Evolutionary conservation across 1,140 invertebrate species (phyloP), one percentile per base, ranked within the genome.

Genomic region (Polypedilum vanderplanki): DNA sequence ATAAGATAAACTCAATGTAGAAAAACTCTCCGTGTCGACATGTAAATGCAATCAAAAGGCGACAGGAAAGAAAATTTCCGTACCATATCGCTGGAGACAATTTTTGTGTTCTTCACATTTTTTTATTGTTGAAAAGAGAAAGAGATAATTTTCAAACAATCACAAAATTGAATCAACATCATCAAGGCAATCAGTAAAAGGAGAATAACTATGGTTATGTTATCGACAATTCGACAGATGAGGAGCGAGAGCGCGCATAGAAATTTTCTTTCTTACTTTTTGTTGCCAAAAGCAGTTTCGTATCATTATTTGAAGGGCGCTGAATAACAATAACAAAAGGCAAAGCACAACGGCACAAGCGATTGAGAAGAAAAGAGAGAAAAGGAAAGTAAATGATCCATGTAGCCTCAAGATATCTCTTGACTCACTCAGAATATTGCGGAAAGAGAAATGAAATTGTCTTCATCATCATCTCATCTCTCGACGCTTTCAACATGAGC

Each of bases 61-160:
- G 46, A 15, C 46, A 57, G 46, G 46, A 57, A 57, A 57, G 46
- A 57, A 57, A 57, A 57, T 57, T 57, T 57, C 46, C 46, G 7
- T 57, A 57, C 46, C 46, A 57, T 57, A 57, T 15, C 46, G 46
- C 46, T 12, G n/a, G 46, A 57, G 46, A 57, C 46, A 15, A 57
- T 57, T 10, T 7, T 41, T 41, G 40, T 41, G 41, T 46, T 46
- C 41, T 46, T 57, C 46, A 57, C 46, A 46, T 46, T n/a, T 33
- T 33, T n/a, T 57, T n/a, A 57, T 57, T 57, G 12, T n/a, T 1
- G 24, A 9, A 57, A 57, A 46, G 41, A 57, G n/a, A 70, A 18
- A 70, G n/a, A 20, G 65, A 70, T 70, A 70, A 70, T 70, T 70
- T 70, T 70, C 65, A 70, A 70, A 18, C 65, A 70, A 70, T 70